These are phyloP conservation scores for Apolygus lucorum DNA, from an alignment of 1,140 invertebrate genomes.

Conservation along the genomic window DNA sequence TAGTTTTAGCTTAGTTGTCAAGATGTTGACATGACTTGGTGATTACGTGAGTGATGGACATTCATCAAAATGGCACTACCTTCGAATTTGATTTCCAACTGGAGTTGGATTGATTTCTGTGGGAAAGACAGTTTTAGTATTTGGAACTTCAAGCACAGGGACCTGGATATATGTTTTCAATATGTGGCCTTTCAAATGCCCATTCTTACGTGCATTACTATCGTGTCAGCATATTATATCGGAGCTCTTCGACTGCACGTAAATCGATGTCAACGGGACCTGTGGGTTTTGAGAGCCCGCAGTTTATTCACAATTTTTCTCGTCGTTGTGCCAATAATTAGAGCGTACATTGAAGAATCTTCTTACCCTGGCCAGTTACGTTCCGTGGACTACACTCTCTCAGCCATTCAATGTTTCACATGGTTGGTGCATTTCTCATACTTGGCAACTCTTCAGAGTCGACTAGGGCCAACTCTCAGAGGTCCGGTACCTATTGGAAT, in stretches of 20 bases:
- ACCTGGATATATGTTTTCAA: slow-evolving; percentile 73
- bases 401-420: slow-evolving; percentile 48
- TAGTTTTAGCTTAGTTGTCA: too few species aligned
- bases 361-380: slow-evolving; percentile 21
- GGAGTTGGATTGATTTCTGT: slow-evolving; percentile 67
- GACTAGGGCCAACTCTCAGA: slow-evolving; percentile 44
- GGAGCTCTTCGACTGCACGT: slow-evolving; percentile 51
- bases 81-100: slow-evolving; percentile 39
- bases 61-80: not conserved
- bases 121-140: slow-evolving; percentile 52
- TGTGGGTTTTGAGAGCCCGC: slow-evolving; percentile 51
- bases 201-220: slow-evolving; percentile 55
- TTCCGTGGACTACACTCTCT: slow-evolving; percentile 27
- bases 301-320: slow-evolving; percentile 51
- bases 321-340: slow-evolving; percentile 39
- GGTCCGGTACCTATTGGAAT: slow-evolving; percentile 59
- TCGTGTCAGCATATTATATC: slow-evolving; percentile 65
- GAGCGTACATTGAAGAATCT: slow-evolving; percentile 23
- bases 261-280: slow-evolving; percentile 47
- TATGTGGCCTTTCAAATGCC: slow-evolving; percentile 59
- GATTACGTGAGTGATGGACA: too few species aligned
- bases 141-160: slow-evolving; percentile 54
- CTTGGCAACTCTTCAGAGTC: slow-evolving; percentile 51
- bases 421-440: slow-evolving; percentile 74
- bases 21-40: too few species aligned